Conservation (phyloP, 2,113 vertebrate genomes). For the Dendrocopos noguchii region DNA sequence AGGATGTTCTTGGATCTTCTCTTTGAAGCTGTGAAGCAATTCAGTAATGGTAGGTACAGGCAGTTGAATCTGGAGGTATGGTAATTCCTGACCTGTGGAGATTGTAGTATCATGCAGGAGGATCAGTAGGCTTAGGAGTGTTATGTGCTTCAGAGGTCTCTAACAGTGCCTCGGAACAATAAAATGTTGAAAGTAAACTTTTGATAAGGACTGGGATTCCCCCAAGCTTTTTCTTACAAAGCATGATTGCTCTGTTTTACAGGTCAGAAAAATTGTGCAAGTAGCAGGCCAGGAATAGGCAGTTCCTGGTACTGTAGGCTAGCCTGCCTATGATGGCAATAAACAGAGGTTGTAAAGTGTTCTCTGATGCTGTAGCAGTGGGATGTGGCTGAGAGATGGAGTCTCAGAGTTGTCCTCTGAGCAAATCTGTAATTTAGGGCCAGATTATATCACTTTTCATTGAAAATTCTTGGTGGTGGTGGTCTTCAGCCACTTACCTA, state of each 20-base stretch:
- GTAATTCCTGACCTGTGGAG: neutral
- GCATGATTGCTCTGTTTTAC: neutral
- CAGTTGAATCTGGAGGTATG: neutral
- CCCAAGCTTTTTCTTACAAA: neutral
- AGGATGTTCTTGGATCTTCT: conserved; percentile 91
- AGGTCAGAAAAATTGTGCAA: neutral
- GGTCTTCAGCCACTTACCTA: no score
- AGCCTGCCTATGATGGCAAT: neutral
- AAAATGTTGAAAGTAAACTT: neutral
- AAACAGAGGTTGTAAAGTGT: neutral
- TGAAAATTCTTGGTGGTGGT: neutral
- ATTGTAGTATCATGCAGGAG: neutral
- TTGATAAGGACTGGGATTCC: neutral
- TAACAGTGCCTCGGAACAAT: neutral
- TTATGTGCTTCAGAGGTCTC: neutral
- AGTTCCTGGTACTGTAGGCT: neutral
- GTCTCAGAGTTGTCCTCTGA: neutral
- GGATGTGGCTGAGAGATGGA: neutral
- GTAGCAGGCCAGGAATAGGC: neutral
- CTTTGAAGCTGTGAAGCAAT: conserved; percentile 88
- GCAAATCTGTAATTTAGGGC: neutral
- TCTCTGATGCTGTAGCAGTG: neutral
- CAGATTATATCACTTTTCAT: neutral
- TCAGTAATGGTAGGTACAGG: conserved; percentile 80
- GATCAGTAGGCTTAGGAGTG: neutral